Conservation (phyloP, 2,888 invertebrate genomes). For the Nymphalis polychloros region DNA sequence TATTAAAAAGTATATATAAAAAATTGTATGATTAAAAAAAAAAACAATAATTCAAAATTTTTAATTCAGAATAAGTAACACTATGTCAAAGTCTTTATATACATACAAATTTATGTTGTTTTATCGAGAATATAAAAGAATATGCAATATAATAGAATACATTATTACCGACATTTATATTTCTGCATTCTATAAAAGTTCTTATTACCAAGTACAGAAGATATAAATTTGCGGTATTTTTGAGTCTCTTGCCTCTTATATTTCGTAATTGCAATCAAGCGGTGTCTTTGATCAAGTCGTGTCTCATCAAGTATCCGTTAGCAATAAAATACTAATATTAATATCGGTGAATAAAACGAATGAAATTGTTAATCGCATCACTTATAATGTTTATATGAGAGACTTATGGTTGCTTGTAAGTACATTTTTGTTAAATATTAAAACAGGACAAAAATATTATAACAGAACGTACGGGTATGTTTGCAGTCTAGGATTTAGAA, state of each 20-base stretch:
- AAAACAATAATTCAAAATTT: too few species aligned
- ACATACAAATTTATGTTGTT: not conserved
- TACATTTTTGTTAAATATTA: not conserved
- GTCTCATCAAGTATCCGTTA: slow-evolving; percentile 40
- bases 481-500: too few species aligned
- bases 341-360: slow-evolving; percentile 32
- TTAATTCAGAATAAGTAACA: not conserved
- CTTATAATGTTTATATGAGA: slow-evolving; percentile 20
- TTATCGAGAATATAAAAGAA: not conserved
- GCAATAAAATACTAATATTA: slow-evolving; percentile 44
- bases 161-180: not conserved
- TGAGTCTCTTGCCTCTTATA: slow-evolving; percentile 9
- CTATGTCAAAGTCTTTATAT: not conserved
- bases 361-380: slow-evolving; percentile 24
- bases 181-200: not conserved
- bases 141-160: slow-evolving; percentile 5
- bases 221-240: slow-evolving; percentile 8
- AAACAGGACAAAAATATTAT: not conserved
- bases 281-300: slow-evolving; percentile 41
- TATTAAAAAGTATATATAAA: too few species aligned
- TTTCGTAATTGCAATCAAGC: slow-evolving; percentile 40
- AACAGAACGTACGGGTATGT: too few species aligned
- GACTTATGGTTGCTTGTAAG: not conserved
- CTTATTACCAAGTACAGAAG: slow-evolving; percentile 7
- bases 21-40: too few species aligned